phyloP scores from a whole-genome alignment of 2,797 vertebrate genomes.

The Tapirus indicus region DNA sequence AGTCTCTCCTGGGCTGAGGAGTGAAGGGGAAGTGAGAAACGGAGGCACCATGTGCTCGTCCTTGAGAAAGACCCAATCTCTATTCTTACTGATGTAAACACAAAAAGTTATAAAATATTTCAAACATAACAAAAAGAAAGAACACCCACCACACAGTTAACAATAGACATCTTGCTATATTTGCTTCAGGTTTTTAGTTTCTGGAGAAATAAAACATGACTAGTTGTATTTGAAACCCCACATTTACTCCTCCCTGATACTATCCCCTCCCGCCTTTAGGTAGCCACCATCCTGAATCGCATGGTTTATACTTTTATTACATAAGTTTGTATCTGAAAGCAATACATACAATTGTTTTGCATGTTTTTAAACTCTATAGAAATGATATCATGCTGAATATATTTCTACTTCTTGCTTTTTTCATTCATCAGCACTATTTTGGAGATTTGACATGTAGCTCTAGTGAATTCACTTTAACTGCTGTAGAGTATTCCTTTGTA shows the following conservation, averaged over 20 bases:
- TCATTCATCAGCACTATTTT: not conserved
- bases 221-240: not conserved
- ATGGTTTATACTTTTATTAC: not conserved
- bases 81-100: not conserved
- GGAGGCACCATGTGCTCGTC: not conserved
- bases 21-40: not conserved
- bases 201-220: not conserved
- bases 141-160: not conserved
- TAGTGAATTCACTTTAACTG: not conserved
- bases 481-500: not conserved
- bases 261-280: not conserved
- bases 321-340: not conserved
- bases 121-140: not conserved
- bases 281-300: not conserved
- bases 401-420: not conserved
- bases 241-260: not conserved
- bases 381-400: not conserved
- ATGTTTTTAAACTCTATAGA: not conserved
- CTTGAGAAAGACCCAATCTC: not conserved
- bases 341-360: not conserved
- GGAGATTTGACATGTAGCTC: not conserved
- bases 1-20: not conserved
- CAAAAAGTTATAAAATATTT: not conserved
- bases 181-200: not conserved
- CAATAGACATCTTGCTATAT: not conserved